A percentile compares a stretch with the other conserved stretches of the same genome.
Conservation (phyloP, 2,113 vertebrate genomes). For the Pipa parva region DNA sequence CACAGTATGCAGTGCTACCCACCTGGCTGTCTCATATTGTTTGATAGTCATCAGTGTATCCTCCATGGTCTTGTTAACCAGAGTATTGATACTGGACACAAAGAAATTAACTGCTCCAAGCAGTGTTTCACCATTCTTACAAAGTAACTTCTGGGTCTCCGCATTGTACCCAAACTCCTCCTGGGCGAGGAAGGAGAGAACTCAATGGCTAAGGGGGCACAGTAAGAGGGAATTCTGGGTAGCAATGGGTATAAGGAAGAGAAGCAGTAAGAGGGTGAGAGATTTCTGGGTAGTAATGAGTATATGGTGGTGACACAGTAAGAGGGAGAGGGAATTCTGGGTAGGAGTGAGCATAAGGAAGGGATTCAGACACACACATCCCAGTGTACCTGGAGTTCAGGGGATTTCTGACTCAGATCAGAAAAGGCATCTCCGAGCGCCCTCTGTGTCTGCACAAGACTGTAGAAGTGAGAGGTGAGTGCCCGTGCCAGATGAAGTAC, state of each 20-base stretch:
- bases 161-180: slow-evolving; percentile 97
- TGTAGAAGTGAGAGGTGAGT: slow-evolving; percentile 90
- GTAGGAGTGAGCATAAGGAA: no score
- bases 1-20: slow-evolving; percentile 14
- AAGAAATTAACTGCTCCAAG: slow-evolving; percentile 96
- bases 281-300: no score
- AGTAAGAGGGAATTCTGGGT: no score
- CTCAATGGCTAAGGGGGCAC: no score
- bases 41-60: slow-evolving; percentile 94
- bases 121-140: slow-evolving; percentile 93
- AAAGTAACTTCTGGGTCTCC: slow-evolving; percentile 92
- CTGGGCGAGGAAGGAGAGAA: no score
- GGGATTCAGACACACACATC: no score
- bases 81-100: slow-evolving; percentile 93
- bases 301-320: no score
- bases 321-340: no score
- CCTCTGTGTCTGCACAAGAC: slow-evolving; percentile 95
- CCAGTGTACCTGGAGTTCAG: slow-evolving; percentile 92
- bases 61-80: slow-evolving; percentile 97
- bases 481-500: slow-evolving; percentile 83
- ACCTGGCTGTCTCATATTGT: slow-evolving; percentile 93
- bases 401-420: slow-evolving; percentile 97
- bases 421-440: slow-evolving; percentile 90
- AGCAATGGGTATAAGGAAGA: background rate
- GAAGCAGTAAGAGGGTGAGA: no score